A percentile compares a stretch with the other conserved stretches of the same genome.
Conservation (phyloP, 2,113 vertebrate species). For the Oncorhynchus masou region DNA sequence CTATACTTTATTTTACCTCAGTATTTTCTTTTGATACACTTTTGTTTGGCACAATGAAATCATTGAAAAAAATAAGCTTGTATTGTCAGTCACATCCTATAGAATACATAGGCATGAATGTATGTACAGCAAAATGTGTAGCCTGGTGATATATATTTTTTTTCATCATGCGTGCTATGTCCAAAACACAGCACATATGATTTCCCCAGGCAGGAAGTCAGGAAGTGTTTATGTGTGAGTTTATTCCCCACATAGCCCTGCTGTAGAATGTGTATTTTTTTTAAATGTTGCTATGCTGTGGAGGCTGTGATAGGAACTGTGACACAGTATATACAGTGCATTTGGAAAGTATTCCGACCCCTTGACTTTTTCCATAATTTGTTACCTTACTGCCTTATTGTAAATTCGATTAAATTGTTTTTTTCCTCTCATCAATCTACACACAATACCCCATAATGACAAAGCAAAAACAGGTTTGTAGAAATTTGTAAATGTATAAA, state of each 20-base stretch:
- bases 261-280: constrained; percentile 55
- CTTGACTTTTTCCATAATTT: too few relatives aligned
- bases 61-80: too few relatives aligned
- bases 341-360: too few relatives aligned
- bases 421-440: too few relatives aligned
- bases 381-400: too few relatives aligned
- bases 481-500: too few relatives aligned
- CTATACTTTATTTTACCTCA: background rate
- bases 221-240: constrained; percentile 38
- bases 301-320: too few relatives aligned
- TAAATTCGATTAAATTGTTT: too few relatives aligned
- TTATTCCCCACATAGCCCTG: background rate
- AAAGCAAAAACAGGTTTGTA: too few relatives aligned
- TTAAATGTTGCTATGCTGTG: constrained; percentile 22
- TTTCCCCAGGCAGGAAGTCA: constrained; percentile 16
- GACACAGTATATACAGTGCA: too few relatives aligned
- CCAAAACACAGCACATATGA: constrained; percentile 15
- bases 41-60: background rate
- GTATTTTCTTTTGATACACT: background rate
- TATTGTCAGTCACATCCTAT: background rate
- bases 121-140: constrained; percentile 41
- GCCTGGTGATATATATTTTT: too few relatives aligned
- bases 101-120: constrained; percentile 6
- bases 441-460: too few relatives aligned
- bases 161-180: background rate